Percentiles rank a stretch among this genome's conserved stretches.
Evolutionary conservation across 2,888 invertebrate species (phyloP).

Genomic region (Dyspetes luteomarginatus): DNA sequence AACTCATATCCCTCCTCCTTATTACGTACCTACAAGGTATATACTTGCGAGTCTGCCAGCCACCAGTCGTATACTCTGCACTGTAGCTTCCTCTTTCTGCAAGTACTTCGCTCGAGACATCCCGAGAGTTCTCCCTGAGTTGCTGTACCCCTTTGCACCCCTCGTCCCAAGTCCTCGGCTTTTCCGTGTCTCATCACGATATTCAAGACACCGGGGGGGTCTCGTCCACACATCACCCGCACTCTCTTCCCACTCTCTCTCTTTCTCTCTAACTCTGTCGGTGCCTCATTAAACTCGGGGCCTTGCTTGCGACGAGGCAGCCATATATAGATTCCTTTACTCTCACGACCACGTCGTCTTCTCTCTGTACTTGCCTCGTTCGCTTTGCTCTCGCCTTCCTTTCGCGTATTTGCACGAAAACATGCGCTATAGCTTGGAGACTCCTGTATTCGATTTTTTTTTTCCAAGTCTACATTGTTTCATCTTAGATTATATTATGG

Average conservation of each 20-base stretch:
- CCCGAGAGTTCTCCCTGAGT: conserved; percentile 57
- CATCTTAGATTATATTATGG: not conserved
- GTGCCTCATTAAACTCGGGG: conserved; percentile 59
- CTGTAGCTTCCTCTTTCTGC: conserved; percentile 56
- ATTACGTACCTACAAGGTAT: conserved; percentile 2
- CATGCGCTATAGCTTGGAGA: not conserved
- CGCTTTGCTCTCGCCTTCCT: conserved; percentile 52
- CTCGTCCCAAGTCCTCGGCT: conserved; percentile 52
- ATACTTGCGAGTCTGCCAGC: conserved; percentile 42
- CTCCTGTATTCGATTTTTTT: not conserved
- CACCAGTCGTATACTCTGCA: conserved; percentile 39
- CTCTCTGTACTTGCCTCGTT: conserved; percentile 39
- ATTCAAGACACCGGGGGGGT: conserved; percentile 56
- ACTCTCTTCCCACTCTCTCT: conserved; percentile 13
- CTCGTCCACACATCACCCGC: conserved; percentile 31
- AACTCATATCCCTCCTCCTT: conserved; percentile 44
- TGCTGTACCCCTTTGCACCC: conserved; percentile 39
- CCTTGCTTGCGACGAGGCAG: conserved; percentile 43
- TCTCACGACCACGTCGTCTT: conserved; percentile 38
- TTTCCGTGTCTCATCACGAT: conserved; percentile 65
- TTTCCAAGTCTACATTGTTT: conserved; percentile 8
- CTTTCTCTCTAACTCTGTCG: conserved; percentile 34
- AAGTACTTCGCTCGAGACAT: conserved; percentile 62
- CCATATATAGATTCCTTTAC: conserved; percentile 42
- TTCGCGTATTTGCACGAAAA: conserved; percentile 9